Percentiles rank a stretch among this genome's conserved stretches.
Conservation (phyloP, 2,888 invertebrate species). For the Lithosia quadra region DNA sequence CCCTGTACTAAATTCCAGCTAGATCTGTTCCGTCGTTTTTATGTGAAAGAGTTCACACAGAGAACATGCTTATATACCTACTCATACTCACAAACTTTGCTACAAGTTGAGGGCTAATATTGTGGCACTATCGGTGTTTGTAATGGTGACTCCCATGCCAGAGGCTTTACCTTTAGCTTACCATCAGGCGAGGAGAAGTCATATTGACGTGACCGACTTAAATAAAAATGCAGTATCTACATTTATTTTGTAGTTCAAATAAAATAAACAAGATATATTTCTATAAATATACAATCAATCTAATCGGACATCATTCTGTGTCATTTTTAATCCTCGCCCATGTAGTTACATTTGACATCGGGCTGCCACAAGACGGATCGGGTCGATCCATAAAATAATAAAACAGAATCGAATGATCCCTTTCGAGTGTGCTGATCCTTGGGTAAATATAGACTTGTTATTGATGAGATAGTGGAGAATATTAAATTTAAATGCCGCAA, state of each 20-base stretch:
- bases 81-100: too few relatives aligned
- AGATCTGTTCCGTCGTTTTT: too few relatives aligned
- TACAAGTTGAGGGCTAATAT: too few relatives aligned
- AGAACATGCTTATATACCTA: too few relatives aligned
- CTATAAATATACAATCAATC: slow-evolving; percentile 5
- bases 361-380: slow-evolving; percentile 21
- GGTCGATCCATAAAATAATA: slow-evolving; percentile 53
- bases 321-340: slow-evolving; percentile 17
- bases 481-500: slow-evolving; percentile 57
- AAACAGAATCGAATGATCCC: slow-evolving; percentile 46
- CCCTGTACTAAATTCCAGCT: too few relatives aligned
- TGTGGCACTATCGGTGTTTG: too few relatives aligned
- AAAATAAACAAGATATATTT: neutral
- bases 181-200: too few relatives aligned
- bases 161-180: too few relatives aligned
- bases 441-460: slow-evolving; percentile 60
- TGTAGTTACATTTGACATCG: slow-evolving; percentile 14
- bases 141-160: too few relatives aligned
- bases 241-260: neutral
- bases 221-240: too few relatives aligned
- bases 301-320: neutral
- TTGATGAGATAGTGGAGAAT: slow-evolving; percentile 60
- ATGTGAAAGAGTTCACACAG: too few relatives aligned
- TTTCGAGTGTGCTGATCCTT: slow-evolving; percentile 53
- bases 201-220: too few relatives aligned